These are phyloP conservation scores for Molorchus minor DNA, from an alignment of 2,888 invertebrate species.

Conservation along the genomic window DNA sequence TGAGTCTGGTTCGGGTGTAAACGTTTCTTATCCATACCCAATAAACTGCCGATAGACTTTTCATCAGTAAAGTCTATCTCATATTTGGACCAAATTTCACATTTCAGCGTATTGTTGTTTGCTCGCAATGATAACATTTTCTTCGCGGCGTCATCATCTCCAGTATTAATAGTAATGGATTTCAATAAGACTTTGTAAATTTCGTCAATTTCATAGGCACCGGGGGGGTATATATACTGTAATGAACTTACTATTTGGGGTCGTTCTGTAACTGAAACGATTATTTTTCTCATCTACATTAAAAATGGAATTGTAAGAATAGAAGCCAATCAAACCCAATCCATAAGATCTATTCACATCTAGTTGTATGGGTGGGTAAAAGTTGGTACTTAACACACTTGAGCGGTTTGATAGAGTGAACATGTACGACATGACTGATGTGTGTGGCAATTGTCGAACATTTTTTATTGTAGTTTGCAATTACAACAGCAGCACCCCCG, in stretches of 20 bases:
- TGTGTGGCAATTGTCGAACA: background rate
- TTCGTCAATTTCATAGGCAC: conserved; percentile 8
- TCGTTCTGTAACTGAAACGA: conserved; percentile 1
- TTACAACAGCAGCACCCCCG: no score
- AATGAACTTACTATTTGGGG: background rate
- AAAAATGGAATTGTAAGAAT: no score
- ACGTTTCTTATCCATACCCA: no score
- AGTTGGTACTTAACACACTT: background rate
- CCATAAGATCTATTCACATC: conserved; percentile 7
- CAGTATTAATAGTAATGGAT: background rate
- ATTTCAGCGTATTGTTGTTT: conserved; percentile 20
- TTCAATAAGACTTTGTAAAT: conserved; percentile 9
- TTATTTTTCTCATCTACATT: conserved; percentile 11
- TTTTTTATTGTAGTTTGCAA: background rate
- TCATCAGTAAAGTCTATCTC: conserved; percentile 10
- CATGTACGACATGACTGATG: background rate
- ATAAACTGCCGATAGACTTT: background rate
- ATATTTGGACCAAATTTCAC: no score
- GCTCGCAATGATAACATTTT: background rate
- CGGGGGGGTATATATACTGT: conserved; percentile 1
- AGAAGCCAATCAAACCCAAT: conserved; percentile 7
- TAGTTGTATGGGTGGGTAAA: no score
- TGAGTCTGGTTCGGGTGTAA: background rate
- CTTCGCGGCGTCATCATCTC: background rate
- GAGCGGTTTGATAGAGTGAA: conserved; percentile 6